Conservation (phyloP, 2,797 vertebrate genomes). For the Mormyrops boulengeri region DNA sequence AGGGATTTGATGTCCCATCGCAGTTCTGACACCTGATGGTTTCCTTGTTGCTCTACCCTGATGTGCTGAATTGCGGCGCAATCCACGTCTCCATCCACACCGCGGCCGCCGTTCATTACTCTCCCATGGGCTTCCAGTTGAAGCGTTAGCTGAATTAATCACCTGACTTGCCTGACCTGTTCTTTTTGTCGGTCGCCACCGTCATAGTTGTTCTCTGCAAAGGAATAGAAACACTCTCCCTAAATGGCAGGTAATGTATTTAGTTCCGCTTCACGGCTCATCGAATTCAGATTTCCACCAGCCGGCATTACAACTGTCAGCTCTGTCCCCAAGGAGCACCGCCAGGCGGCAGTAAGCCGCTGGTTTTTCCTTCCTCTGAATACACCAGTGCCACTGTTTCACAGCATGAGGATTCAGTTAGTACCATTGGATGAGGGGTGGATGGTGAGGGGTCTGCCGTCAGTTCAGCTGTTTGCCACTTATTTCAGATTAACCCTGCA, state of each 20-base stretch:
- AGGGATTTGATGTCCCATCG: neutral
- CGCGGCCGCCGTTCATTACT: neutral
- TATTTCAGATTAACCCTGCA: neutral
- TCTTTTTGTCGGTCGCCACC: neutral
- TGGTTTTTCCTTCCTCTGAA: neutral
- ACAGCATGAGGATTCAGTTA: neutral
- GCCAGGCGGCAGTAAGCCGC: neutral
- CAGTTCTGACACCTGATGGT: neutral
- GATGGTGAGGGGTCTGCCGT: neutral
- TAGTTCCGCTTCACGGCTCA: neutral
- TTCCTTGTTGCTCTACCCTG: neutral
- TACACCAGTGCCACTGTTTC: neutral
- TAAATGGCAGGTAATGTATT: conserved; percentile 11
- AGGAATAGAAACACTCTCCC: neutral
- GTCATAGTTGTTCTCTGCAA: neutral
- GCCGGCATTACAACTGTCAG: neutral
- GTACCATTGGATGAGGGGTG: neutral
- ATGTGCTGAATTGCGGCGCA: neutral
- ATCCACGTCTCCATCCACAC: neutral
- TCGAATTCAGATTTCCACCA: neutral
- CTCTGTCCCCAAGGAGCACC: neutral
- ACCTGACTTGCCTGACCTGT: neutral
- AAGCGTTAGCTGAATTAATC: neutral
- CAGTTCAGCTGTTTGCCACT: neutral
- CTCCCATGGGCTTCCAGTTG: neutral